Evolutionary conservation across 2,888 invertebrate genomes (phyloP).

Genomic region (Heterodera filipjevi): DNA sequence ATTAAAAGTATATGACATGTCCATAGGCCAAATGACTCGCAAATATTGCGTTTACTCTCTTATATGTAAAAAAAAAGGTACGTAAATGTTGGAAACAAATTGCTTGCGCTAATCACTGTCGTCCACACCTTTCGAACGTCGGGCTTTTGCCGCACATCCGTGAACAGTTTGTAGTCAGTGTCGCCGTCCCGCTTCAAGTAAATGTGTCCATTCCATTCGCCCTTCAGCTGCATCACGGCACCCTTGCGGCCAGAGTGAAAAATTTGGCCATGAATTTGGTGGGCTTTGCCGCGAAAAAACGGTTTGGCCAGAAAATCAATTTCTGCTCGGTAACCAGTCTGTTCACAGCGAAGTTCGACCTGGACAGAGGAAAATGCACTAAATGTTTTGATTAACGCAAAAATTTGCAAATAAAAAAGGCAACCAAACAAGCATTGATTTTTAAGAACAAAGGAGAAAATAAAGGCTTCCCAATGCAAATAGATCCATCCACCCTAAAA

Average conservation of each 20-base stretch:
- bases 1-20: no score
- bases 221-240: slow-evolving; percentile 67
- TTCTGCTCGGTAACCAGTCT: slow-evolving; percentile 88
- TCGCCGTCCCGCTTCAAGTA: slow-evolving; percentile 71
- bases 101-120: neutral
- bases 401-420: no score
- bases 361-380: no score
- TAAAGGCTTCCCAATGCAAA: no score
- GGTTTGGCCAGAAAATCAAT: slow-evolving; percentile 91
- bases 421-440: no score
- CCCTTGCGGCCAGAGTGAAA: slow-evolving; percentile 45
- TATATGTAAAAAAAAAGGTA: no score
- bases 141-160: slow-evolving; percentile 71
- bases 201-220: slow-evolving; percentile 97
- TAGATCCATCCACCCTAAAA: no score
- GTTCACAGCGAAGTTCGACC: slow-evolving; percentile 81
- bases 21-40: no score
- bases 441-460: no score
- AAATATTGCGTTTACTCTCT: no score
- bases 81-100: slow-evolving; percentile 8
- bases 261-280: slow-evolving; percentile 55
- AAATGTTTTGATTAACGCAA: no score
- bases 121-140: slow-evolving; percentile 60
- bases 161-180: slow-evolving; percentile 58
- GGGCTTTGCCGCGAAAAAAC: slow-evolving; percentile 62